Conservation (phyloP, 2,113 vertebrate genomes). For the Motacilla alba region DNA sequence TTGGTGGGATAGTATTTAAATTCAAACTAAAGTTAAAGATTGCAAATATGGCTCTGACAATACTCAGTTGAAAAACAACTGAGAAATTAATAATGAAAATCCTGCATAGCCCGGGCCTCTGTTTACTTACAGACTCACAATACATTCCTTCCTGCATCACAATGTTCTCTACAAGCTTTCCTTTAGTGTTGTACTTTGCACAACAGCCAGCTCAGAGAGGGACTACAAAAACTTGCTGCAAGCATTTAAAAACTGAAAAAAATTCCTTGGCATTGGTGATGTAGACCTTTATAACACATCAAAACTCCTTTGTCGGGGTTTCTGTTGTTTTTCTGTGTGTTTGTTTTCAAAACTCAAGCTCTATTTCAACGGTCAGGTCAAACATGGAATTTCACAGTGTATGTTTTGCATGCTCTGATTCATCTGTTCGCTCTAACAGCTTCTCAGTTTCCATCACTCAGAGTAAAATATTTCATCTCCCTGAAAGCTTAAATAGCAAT, state of each 20-base stretch:
- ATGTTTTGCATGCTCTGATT: neutral
- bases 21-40: neutral
- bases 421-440: neutral
- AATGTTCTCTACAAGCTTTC: neutral
- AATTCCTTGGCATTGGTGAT: neutral
- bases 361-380: neutral
- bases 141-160: neutral
- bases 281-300: neutral
- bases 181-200: neutral
- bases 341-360: constrained; percentile 1
- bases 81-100: neutral
- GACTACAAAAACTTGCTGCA: neutral
- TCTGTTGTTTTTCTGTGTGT: neutral
- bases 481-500: neutral
- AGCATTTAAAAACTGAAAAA: neutral
- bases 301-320: neutral
- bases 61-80: neutral
- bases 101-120: neutral
- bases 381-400: neutral
- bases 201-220: neutral
- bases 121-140: neutral
- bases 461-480: neutral
- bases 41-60: neutral
- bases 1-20: neutral
- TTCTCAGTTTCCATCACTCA: neutral